Conservation (phyloP, 2,888 invertebrate species). For the Hetaerina titia region DNA sequence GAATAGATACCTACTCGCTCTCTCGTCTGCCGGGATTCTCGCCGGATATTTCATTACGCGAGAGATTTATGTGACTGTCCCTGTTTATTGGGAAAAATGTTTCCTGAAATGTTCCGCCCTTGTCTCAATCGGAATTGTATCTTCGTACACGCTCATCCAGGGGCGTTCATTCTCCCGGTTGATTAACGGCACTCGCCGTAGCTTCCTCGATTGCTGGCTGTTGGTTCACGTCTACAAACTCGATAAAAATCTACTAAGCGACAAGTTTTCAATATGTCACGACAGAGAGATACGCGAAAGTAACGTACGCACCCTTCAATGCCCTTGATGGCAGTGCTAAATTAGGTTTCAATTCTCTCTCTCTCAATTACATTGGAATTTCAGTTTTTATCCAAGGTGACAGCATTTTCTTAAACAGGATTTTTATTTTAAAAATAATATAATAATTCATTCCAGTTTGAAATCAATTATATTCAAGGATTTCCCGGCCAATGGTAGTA, state of each 20-base stretch:
- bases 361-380: too few relatives aligned
- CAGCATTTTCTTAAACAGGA: too few relatives aligned
- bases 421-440: too few relatives aligned
- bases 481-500: too few relatives aligned
- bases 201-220: neutral
- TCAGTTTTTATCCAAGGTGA: too few relatives aligned
- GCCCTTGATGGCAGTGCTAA: too few relatives aligned
- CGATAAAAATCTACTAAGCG: neutral
- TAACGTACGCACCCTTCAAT: too few relatives aligned
- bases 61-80: neutral
- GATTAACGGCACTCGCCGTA: neutral
- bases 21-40: neutral
- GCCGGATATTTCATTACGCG: neutral
- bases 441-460: too few relatives aligned
- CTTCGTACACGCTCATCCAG: neutral
- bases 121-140: neutral
- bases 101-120: neutral
- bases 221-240: neutral
- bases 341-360: too few relatives aligned
- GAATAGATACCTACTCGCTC: neutral
- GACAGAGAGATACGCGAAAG: too few relatives aligned
- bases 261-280: too few relatives aligned
- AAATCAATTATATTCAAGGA: too few relatives aligned
- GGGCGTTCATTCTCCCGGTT: neutral
- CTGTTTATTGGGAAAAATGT: constrained; percentile 4